Percentiles rank a stretch among this genome's conserved stretches.
Evolutionary conservation across 2,888 invertebrate species (phyloP).

Genomic region (Carpatolechia fugitivella): DNA sequence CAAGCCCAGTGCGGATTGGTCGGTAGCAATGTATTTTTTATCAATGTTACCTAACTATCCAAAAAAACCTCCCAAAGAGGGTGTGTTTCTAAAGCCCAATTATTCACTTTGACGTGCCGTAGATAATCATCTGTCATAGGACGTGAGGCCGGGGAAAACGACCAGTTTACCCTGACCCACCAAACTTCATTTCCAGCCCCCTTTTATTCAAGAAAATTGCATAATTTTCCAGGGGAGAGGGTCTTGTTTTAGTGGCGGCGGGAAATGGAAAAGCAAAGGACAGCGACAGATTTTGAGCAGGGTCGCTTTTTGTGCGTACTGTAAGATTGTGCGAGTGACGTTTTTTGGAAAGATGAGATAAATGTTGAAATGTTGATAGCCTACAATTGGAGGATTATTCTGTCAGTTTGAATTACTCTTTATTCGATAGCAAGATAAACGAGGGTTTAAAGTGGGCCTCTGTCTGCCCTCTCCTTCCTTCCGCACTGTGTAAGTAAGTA

Average conservation of each 20-base stretch:
- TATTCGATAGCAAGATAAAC: no score
- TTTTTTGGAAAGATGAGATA: conserved; percentile 48
- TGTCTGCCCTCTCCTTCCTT: no score
- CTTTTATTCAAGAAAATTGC: conserved; percentile 24
- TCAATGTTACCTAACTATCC: conserved; percentile 31
- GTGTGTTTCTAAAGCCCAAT: conserved; percentile 67
- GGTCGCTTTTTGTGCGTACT: conserved; percentile 56
- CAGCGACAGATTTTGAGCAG: conserved; percentile 57
- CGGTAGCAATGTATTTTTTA: background rate
- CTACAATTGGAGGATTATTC: background rate
- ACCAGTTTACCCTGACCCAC: conserved; percentile 49
- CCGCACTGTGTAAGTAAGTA: no score
- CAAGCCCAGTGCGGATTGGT: no score
- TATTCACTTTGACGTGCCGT: conserved; percentile 76
- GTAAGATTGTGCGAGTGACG: conserved; percentile 62
- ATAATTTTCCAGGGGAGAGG: conserved; percentile 28
- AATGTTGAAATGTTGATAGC: conserved; percentile 24
- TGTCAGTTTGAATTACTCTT: background rate
- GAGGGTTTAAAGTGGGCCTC: no score
- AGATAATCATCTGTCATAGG: conserved; percentile 78
- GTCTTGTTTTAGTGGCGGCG: conserved; percentile 33
- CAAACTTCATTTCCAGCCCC: conserved; percentile 32
- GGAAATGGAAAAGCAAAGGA: conserved; percentile 58
- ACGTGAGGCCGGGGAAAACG: conserved; percentile 50
- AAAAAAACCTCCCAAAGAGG: conserved; percentile 40